Conservation (phyloP, 2,113 vertebrate species). For the Tamias sibiricus region DNA sequence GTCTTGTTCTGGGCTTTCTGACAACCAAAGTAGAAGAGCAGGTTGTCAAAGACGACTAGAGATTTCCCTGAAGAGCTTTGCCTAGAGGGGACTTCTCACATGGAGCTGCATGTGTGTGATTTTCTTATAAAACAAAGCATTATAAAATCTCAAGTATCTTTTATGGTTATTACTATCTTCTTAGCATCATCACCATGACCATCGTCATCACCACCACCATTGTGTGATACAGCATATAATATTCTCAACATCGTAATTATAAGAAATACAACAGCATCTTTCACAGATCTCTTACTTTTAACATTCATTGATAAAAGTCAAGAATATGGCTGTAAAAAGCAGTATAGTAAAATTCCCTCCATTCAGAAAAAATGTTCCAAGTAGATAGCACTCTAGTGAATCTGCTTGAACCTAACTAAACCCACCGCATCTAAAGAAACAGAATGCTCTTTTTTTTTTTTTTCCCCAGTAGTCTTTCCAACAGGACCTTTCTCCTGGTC, state of each 20-base stretch:
- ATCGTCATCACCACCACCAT: background rate
- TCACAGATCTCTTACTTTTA: conserved; percentile 13
- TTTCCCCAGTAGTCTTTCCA: background rate
- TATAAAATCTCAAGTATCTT: background rate
- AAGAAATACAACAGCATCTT: background rate
- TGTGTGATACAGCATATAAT: background rate
- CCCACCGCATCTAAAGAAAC: background rate
- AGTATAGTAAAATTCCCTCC: conserved; percentile 10
- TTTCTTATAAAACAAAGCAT: conserved; percentile 21
- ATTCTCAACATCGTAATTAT: background rate
- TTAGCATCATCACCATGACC: background rate
- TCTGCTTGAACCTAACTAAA: conserved; percentile 41
- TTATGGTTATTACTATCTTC: background rate
- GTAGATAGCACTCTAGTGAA: background rate
- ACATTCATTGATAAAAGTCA: conserved; percentile 32
- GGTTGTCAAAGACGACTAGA: background rate
- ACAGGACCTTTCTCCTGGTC: background rate
- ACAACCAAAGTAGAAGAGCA: background rate
- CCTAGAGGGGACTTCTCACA: background rate
- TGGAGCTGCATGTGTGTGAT: background rate
- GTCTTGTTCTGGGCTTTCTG: background rate
- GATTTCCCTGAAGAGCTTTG: background rate
- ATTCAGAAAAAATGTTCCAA: conserved; percentile 19
- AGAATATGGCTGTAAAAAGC: background rate
- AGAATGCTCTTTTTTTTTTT: background rate